These are phyloP conservation scores for Phrynosoma platyrhinos DNA, from an alignment of 2,113 vertebrate genomes.

Conservation along the genomic window DNA sequence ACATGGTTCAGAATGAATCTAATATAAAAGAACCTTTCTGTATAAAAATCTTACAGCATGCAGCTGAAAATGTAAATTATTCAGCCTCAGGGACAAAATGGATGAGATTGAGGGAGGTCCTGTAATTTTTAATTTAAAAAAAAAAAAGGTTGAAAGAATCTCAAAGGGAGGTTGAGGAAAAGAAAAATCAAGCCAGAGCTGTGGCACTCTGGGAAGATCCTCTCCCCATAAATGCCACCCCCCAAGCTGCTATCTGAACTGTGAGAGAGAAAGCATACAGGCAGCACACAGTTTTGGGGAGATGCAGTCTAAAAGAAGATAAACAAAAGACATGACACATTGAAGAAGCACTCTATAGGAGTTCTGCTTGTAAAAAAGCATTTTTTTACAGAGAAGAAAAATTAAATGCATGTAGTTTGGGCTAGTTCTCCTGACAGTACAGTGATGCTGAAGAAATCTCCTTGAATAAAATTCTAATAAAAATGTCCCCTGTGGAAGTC, in stretches of 20 bases:
- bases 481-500: slow-evolving; percentile 48
- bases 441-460: slow-evolving; percentile 24
- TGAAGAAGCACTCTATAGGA: slow-evolving; percentile 14
- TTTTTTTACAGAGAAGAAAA: background rate
- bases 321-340: background rate
- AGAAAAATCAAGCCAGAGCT: background rate
- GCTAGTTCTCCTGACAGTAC: background rate
- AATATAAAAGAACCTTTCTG: background rate
- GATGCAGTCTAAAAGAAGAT: background rate
- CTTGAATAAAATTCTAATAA: slow-evolving; percentile 38
- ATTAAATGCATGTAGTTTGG: background rate
- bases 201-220: no score
- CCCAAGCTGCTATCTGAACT: background rate
- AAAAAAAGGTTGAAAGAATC: background rate
- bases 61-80: background rate
- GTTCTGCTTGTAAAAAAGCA: slow-evolving; percentile 25
- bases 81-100: background rate
- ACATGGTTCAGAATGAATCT: background rate
- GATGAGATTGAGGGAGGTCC: background rate
- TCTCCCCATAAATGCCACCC: background rate
- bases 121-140: background rate
- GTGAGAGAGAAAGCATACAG: background rate
- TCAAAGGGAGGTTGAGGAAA: background rate
- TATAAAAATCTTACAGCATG: background rate
- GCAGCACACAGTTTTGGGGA: background rate